Evolutionary conservation across 1,140 invertebrate genomes (phyloP).

Genomic region (Stegodyphus mimosarum): DNA sequence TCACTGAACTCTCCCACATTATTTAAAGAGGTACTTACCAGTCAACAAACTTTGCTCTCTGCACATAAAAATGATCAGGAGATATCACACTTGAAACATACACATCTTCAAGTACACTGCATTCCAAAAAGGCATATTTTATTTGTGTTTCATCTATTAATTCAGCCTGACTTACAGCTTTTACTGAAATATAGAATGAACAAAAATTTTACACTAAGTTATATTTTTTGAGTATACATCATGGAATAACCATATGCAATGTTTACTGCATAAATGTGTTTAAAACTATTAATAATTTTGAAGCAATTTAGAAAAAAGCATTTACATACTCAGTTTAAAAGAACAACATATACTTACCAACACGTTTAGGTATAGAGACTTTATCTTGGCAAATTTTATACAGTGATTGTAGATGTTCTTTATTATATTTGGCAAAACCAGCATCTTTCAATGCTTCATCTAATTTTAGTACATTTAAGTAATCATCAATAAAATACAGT

Average conservation of each 20-base stretch:
- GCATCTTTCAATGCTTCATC: constrained; percentile 4
- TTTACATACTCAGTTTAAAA: too few relatives aligned
- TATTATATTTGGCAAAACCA: constrained; percentile 26
- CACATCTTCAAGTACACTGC: constrained; percentile 26
- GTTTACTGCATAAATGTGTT: too few relatives aligned
- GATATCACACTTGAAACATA: constrained; percentile 42
- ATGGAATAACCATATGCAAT: too few relatives aligned
- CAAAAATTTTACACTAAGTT: too few relatives aligned
- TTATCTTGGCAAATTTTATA: constrained; percentile 19
- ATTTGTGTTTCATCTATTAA: not conserved
- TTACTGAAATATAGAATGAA: too few relatives aligned
- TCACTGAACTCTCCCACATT: too few relatives aligned
- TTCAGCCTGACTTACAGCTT: too few relatives aligned
- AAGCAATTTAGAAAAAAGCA: too few relatives aligned
- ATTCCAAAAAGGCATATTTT: constrained; percentile 33
- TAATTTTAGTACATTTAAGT: constrained; percentile 16
- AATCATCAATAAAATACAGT: constrained; percentile 3
- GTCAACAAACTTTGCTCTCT: constrained; percentile 33
- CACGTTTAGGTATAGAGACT: constrained; percentile 15
- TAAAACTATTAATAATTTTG: too few relatives aligned
- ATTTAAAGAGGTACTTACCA: constrained; percentile 3
- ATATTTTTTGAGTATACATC: too few relatives aligned
- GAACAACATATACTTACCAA: not conserved
- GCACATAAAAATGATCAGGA: constrained; percentile 44
- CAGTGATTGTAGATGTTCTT: constrained; percentile 17